Evolutionary conservation across 2,888 invertebrate genomes (phyloP), one percentile per base, ranked within the genome.

Genomic region (Napeogenes inachia): DNA sequence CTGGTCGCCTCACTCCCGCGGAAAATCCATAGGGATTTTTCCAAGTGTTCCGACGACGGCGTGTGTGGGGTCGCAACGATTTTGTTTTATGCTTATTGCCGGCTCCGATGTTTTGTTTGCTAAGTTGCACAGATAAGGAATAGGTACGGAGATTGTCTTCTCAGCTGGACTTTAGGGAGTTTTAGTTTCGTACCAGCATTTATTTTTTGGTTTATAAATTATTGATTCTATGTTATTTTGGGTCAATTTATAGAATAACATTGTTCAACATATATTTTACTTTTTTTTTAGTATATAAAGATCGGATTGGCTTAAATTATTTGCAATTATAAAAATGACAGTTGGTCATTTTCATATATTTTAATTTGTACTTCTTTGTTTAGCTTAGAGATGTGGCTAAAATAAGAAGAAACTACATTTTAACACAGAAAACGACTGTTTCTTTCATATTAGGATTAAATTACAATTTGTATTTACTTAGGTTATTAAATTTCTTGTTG

Each of bases 21-120:
- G 89, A 89, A 90, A 89, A 89, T 89, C 89, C 89, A 87, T 89
- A 89, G 88, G 90, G 89, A 89, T 89, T 90, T 89, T 89, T 89
- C 89, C 89, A 88, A 89, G 89, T 88, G 89, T 85, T 87, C 87
- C 81, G 81, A 82, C 87, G 87, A 85, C 86, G 85, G 81, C 85
- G 85, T 87, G 86, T 89, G 87, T 89, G 89, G 88, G 89, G 88
- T 85, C 83, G 86, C 82, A 84, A 83, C 89, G 87, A 89, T 89
- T 89, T 89, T 89, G 89, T 90, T 90, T 89, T 90, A 89, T 86
- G 89, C 88, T 89, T 87, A 90, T 89, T 89, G 89, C 85, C 80
- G 79, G 84, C 80, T 82, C 85, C 84, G 78, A 82, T 89, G 88
- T 89, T 88, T 88, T 89, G 89, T 90, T 89, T 88, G 85, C 81